Percentiles rank a stretch among this genome's conserved stretches.
These are phyloP conservation scores for Acronicta alni DNA, from an alignment of 2,888 invertebrate species.

Conservation along the genomic window DNA sequence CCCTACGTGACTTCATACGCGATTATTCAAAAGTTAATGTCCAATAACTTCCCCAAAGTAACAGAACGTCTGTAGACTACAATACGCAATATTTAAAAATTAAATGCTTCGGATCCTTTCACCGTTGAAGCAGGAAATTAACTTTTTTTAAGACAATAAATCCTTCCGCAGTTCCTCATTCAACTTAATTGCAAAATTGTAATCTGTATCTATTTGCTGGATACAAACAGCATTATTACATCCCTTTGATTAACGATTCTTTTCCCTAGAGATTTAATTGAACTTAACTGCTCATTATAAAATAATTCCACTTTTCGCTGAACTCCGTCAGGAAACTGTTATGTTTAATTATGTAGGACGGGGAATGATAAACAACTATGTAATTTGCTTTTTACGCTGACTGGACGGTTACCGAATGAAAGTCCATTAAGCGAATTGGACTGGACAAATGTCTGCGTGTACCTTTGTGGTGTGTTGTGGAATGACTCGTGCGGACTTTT, in stretches of 20 bases:
- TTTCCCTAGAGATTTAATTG: constrained; percentile 44
- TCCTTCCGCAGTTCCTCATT: constrained; percentile 35
- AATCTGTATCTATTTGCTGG: constrained; percentile 45
- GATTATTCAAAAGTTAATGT: too few relatives aligned
- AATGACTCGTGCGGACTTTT: constrained; percentile 38
- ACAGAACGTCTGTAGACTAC: not conserved
- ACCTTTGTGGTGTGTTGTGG: constrained; percentile 36
- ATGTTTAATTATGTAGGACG: constrained; percentile 64
- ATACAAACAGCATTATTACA: constrained; percentile 49
- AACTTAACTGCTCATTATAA: constrained; percentile 49
- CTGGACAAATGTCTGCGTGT: constrained; percentile 47
- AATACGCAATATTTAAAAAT: constrained; percentile 9
- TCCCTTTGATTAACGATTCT: constrained; percentile 45
- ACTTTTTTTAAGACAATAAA: constrained; percentile 35
- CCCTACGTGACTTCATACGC: too few relatives aligned
- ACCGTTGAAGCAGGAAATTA: constrained; percentile 22
- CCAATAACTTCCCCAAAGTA: too few relatives aligned
- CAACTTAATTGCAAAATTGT: constrained; percentile 45
- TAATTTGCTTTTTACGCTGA: constrained; percentile 59
- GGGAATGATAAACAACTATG: constrained; percentile 61
- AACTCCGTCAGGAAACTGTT: constrained; percentile 55
- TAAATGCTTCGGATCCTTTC: constrained; percentile 16
- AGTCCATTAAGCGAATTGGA: constrained; percentile 58
- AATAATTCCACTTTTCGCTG: constrained; percentile 37
- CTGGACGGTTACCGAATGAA: constrained; percentile 49